Conservation (phyloP, 1,140 invertebrate species). For the Calephelis nemesis region DNA sequence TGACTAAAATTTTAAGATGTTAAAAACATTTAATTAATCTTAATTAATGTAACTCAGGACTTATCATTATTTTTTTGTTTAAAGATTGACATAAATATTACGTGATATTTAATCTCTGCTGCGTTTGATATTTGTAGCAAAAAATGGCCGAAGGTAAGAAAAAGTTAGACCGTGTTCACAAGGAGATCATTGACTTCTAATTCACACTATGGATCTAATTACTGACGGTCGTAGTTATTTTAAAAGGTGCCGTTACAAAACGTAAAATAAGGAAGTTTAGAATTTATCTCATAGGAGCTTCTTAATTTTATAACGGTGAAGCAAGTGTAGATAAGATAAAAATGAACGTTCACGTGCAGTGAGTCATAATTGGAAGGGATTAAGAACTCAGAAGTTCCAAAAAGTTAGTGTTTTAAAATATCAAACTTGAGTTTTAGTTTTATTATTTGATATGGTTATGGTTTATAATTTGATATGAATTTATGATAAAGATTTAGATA, state of each 20-base stretch:
- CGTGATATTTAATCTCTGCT: neutral
- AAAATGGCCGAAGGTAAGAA: neutral
- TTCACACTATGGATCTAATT: slow-evolving; percentile 24
- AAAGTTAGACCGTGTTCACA: slow-evolving; percentile 5
- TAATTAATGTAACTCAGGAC: no score
- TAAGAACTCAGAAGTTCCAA: no score
- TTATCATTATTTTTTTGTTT: no score
- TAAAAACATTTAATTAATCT: no score
- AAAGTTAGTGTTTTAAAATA: no score
- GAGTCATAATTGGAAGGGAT: neutral
- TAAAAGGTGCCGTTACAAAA: slow-evolving; percentile 13
- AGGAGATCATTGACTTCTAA: slow-evolving; percentile 10
- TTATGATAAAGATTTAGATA: no score
- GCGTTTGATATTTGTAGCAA: neutral
- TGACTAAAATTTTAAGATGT: no score
- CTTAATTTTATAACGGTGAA: slow-evolving; percentile 9
- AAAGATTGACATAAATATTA: no score
- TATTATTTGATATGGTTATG: no score
- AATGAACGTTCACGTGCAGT: neutral
- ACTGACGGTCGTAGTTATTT: slow-evolving; percentile 8
- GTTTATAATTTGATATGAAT: no score
- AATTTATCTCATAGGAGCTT: slow-evolving; percentile 8
- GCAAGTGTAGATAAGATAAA: neutral
- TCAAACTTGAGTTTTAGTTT: no score
- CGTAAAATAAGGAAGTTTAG: slow-evolving; percentile 18